These are phyloP conservation scores for Coluber constrictor DNA, from an alignment of 2,797 vertebrate genomes.

Conservation along the genomic window DNA sequence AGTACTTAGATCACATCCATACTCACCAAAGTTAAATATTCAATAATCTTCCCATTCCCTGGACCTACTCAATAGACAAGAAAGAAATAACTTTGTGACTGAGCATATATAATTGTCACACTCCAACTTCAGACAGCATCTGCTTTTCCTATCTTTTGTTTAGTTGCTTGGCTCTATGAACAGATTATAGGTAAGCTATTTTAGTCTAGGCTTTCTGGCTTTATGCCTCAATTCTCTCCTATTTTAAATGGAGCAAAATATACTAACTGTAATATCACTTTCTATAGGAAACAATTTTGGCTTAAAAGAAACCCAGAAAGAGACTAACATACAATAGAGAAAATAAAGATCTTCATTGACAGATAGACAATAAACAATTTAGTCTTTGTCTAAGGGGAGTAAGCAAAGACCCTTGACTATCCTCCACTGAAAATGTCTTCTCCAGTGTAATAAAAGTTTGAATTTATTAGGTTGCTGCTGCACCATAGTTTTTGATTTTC, in stretches of 20 bases:
- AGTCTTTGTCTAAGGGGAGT: background rate
- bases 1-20: background rate
- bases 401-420: background rate
- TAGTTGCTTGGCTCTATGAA: background rate
- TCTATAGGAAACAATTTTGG: background rate
- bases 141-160: background rate
- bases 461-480: background rate
- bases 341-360: background rate
- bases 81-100: background rate
- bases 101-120: background rate
- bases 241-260: background rate
- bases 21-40: background rate
- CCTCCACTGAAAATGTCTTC: background rate
- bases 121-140: background rate
- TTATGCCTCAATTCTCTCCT: background rate
- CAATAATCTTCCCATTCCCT: background rate
- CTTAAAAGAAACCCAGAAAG: background rate
- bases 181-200: background rate
- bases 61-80: background rate
- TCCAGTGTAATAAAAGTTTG: background rate
- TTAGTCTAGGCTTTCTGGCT: background rate
- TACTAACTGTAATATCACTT: background rate
- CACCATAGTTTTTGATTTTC: background rate
- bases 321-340: background rate
- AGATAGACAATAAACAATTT: background rate